Base-by-base conservation (phyloP, 2,113 vertebrate species). In the Tupaia tana region DNA sequence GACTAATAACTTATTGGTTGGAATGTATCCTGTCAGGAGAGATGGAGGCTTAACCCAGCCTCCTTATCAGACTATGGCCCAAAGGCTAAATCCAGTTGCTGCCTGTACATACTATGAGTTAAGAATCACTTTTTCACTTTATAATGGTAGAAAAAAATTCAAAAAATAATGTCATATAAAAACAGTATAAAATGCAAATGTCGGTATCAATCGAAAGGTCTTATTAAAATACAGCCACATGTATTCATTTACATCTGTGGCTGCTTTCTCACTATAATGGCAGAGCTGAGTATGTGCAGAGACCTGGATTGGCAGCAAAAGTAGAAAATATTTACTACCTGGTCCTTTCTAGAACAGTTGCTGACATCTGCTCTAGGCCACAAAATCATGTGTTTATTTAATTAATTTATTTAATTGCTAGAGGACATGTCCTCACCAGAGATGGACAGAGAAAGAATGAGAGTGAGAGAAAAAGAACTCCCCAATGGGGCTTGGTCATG, bases 151-250 rank as follows among this genome's bases (percentile, higher is more conserved):
- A 78, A 90, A 86, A 69, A 79, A 70, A 10, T 64, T 14, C 5
- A 73, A 85, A 85, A 87, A 63, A 1, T 69, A 52, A 29, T 81
- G 81, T 8, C 86, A 89, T 73, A 63, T 58, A 84, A 95, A 94
- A 84, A 81, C n/a, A 43, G 67, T 4, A 74, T 3, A 10, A 90
- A 96, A 92, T 69, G 77, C 56, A 59, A 90, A 64, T 67, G 27
- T 54, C 66, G 82, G 25, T 25, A 58, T 78, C 67, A 58, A 61
- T 34, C 58, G 43, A 71, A 15, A 70, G 78, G 54, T 67, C 63
- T 93, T 29, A 78, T 11, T 63, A 14, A 75, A 67, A 87, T 58
- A 80, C 14, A 75, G 24, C 3, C 31, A 85, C 2, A 54, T 6
- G 31, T 80, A n/a, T 54, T 87, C 27, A 52, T 31, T 66, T 56